Conservation (phyloP, 2,797 vertebrate species). For the Gallinago stenura region DNA sequence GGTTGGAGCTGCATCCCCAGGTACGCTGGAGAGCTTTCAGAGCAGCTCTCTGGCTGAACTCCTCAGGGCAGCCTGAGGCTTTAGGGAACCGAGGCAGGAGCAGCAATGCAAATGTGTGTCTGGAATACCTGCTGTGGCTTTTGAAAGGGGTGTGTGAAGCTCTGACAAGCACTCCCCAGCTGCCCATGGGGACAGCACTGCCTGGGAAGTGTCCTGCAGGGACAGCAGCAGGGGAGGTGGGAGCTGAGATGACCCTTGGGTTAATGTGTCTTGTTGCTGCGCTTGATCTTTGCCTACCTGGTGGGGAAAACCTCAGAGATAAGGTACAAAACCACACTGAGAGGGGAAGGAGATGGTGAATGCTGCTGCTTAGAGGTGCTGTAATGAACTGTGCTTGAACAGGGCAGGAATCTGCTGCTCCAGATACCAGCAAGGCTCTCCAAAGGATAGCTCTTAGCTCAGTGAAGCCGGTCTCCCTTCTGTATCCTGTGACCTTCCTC, state of each 20-base stretch:
- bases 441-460: neutral
- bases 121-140: neutral
- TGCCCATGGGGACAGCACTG: neutral
- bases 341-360: neutral
- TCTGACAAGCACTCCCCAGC: neutral
- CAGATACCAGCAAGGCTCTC: neutral
- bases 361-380: neutral
- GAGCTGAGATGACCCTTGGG: neutral
- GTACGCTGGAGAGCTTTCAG: neutral
- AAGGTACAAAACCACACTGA: neutral
- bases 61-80: neutral
- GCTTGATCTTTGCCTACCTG: neutral
- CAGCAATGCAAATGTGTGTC: neutral
- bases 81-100: neutral
- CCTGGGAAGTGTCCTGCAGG: rapidly evolving
- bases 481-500: neutral
- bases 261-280: neutral
- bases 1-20: neutral
- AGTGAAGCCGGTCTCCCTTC: neutral
- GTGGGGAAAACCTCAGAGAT: neutral
- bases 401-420: neutral
- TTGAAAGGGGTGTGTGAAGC: too few species aligned
- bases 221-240: neutral
- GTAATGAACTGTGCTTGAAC: neutral
- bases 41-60: neutral